Evolutionary conservation across 2,888 invertebrate genomes (phyloP).

Genomic region (Pollenia labialis): DNA sequence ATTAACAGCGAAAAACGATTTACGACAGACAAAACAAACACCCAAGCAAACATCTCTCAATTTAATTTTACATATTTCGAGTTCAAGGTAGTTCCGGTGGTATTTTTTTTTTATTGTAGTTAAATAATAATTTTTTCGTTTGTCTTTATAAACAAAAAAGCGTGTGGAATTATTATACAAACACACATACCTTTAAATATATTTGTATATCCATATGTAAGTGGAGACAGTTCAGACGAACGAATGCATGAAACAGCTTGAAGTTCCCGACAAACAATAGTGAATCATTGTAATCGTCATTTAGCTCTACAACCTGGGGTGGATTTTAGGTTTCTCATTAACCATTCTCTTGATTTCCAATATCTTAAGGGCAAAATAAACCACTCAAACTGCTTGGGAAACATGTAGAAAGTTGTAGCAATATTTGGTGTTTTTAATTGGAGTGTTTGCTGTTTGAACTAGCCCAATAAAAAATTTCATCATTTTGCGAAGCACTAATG

Average conservation of each 20-base stretch:
- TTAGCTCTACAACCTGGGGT: too few species aligned
- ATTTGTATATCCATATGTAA: neutral
- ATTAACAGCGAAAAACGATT: neutral
- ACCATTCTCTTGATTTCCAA: too few species aligned
- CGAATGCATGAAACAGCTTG: neutral
- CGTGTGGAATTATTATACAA: conserved; percentile 65
- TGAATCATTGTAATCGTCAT: too few species aligned
- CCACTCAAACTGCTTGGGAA: too few species aligned
- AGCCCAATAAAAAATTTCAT: too few species aligned
- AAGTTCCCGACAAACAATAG: neutral
- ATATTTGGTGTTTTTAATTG: too few species aligned
- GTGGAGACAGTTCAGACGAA: neutral
- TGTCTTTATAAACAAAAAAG: conserved; percentile 6
- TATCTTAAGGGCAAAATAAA: too few species aligned
- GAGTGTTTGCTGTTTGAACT: too few species aligned
- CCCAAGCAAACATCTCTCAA: neutral
- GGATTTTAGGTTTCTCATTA: too few species aligned
- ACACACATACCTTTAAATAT: neutral
- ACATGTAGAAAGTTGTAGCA: too few species aligned
- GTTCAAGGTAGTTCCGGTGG: conserved; percentile 72
- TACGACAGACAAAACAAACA: neutral
- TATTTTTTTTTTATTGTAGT: conserved; percentile 12
- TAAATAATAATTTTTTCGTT: conserved; percentile 1
- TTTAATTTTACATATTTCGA: conserved; percentile 56
- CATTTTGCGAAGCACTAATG: too few species aligned